A percentile compares a stretch with the other conserved stretches of the same genome.
Evolutionary conservation across 2,797 vertebrate genomes (phyloP).

Genomic region (Aldrovandia affinis): DNA sequence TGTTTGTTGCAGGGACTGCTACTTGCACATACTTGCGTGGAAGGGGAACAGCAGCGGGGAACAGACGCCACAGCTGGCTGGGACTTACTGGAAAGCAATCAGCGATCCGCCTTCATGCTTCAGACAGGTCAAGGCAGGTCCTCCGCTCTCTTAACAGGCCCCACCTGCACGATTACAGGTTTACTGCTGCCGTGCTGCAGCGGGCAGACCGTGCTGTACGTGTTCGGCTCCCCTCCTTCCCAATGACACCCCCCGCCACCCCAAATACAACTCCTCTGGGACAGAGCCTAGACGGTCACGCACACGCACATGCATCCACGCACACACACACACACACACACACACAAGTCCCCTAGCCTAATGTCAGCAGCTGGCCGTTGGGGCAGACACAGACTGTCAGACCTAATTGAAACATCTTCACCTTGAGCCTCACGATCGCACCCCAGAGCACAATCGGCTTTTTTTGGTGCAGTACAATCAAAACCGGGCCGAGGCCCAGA

Average conservation of each 20-base stretch:
- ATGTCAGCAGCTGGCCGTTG: not conserved
- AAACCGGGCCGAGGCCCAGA: not conserved
- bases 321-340: not conserved
- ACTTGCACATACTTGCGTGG: conserved; percentile 30
- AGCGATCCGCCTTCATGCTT: conserved; percentile 63
- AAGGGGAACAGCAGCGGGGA: conserved; percentile 1
- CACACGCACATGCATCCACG: no score
- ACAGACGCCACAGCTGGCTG: conserved; percentile 21
- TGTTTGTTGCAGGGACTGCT: not conserved
- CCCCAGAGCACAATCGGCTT: not conserved
- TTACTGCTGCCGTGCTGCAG: conserved; percentile 47
- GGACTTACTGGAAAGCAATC: conserved; percentile 72
- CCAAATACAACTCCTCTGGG: conserved; percentile 10
- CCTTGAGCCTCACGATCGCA: not conserved
- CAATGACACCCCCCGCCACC: not conserved
- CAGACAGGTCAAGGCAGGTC: conserved; percentile 80
- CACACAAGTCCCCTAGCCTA: not conserved
- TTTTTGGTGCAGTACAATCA: conserved; percentile 4
- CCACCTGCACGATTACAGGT: conserved; percentile 74
- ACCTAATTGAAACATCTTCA: conserved; percentile 4
- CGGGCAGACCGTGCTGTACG: conserved; percentile 23
- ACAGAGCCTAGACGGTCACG: conserved; percentile 32
- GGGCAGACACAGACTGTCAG: not conserved
- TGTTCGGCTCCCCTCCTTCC: conserved; percentile 16
- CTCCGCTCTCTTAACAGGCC: conserved; percentile 66